These are phyloP conservation scores for Apostichopus japonicus DNA, from an alignment of 35 echinoderm and acorn worm genomes.

Conservation along the genomic window DNA sequence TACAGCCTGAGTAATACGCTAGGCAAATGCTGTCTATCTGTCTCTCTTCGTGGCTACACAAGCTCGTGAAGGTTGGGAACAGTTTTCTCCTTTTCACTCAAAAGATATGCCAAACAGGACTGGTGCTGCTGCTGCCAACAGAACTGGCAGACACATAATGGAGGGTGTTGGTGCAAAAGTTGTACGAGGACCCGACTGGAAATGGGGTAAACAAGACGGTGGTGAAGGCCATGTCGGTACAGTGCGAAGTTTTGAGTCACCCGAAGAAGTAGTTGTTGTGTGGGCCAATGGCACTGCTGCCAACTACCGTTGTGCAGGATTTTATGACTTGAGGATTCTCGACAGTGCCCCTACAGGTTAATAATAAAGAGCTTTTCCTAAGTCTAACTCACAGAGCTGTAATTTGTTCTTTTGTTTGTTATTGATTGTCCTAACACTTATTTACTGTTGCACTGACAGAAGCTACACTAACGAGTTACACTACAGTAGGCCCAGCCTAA, in stretches of 20 bases:
- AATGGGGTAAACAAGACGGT: constrained; percentile 99
- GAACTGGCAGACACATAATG: constrained; percentile 80
- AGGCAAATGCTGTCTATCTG: neutral
- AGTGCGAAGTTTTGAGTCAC: constrained; percentile 95
- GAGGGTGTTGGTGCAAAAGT: constrained; percentile 97
- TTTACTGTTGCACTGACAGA: neutral
- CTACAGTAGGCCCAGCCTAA: neutral
- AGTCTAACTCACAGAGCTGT: too few relatives aligned
- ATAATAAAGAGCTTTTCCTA: neutral
- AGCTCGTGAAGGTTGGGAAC: constrained; percentile 1
- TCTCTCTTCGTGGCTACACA: neutral
- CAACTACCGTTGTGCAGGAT: constrained; percentile 97
- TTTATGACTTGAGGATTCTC: constrained; percentile 91
- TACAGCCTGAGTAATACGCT: neutral
- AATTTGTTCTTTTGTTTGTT: too few relatives aligned
- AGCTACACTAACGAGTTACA: neutral
- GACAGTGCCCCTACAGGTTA: constrained; percentile 96
- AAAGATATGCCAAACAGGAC: constrained; percentile 34
- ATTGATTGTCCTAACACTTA: too few relatives aligned
- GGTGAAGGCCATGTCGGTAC: constrained; percentile 98
- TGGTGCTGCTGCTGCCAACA: constrained; percentile 34
- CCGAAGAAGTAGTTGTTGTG: constrained; percentile 98
- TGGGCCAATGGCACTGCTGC: constrained; percentile 99
- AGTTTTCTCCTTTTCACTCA: constrained; percentile 5
- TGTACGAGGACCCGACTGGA: constrained; percentile 97